phyloP scores from a whole-genome alignment of 2,797 vertebrate species.

The Notoglanidium macrostoma region DNA sequence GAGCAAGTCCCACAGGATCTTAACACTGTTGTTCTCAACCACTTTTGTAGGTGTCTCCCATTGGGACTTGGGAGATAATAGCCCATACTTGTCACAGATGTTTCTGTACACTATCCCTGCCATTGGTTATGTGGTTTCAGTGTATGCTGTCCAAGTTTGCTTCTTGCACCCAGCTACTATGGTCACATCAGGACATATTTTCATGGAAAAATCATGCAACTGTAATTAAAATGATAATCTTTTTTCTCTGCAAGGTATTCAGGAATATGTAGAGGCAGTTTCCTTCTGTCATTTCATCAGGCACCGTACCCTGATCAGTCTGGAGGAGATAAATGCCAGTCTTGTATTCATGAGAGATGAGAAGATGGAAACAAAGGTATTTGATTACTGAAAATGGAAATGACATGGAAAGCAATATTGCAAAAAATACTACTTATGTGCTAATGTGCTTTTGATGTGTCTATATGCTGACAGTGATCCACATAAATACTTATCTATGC shows the following conservation, averaged over 20 bases:
- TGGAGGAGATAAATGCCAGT: slow-evolving; percentile 92
- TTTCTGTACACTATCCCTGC: too few species aligned
- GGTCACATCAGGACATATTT: background rate
- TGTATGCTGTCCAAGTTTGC: too few species aligned
- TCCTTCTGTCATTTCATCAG: slow-evolving; percentile 96
- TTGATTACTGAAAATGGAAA: slow-evolving; percentile 2
- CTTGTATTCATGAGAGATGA: slow-evolving; percentile 83
- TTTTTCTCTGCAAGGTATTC: slow-evolving; percentile 79
- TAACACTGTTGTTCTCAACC: too few species aligned
- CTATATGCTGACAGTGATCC: background rate
- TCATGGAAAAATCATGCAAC: background rate
- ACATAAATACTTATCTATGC: background rate
- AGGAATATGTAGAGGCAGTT: slow-evolving; percentile 95
- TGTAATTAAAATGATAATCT: slow-evolving; percentile 40
- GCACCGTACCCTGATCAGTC: slow-evolving; percentile 88
- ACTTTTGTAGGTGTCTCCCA: too few species aligned
- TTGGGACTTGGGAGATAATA: too few species aligned
- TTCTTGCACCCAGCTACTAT: background rate
- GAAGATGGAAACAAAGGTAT: slow-evolving; percentile 67
- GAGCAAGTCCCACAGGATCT: too few species aligned
- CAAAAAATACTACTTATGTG: background rate
- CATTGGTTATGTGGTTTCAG: too few species aligned
- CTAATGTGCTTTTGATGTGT: background rate
- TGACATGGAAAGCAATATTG: background rate
- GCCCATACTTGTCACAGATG: too few species aligned